Evolutionary conservation across 2,888 invertebrate genomes (phyloP).

Genomic region (Aphodius sticticus): DNA sequence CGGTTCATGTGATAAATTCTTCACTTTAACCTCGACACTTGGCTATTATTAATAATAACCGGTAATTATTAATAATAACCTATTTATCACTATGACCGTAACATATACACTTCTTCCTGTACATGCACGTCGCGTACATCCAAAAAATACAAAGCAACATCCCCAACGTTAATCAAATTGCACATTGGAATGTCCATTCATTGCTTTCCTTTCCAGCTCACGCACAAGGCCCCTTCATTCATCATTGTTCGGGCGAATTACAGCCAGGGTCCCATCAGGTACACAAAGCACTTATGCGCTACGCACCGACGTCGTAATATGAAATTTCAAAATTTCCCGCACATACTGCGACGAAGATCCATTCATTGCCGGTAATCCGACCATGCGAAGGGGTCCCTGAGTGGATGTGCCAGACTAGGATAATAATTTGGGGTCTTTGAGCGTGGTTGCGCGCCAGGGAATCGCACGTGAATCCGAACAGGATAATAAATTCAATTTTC

Average conservation of each 20-base stretch:
- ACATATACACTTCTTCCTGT: background rate
- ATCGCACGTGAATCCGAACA: conserved; percentile 4
- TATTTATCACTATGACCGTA: too few relatives aligned
- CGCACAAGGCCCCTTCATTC: background rate
- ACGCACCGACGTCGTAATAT: background rate
- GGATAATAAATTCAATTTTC: conserved; percentile 4
- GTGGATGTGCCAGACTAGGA: background rate
- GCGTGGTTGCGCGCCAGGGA: background rate
- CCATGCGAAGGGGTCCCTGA: background rate
- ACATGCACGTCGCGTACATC: background rate
- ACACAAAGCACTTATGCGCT: background rate
- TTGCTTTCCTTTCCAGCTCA: background rate
- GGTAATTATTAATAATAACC: too few relatives aligned
- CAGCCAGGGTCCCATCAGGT: background rate
- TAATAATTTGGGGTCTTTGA: background rate
- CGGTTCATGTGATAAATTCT: too few relatives aligned
- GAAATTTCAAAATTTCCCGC: background rate
- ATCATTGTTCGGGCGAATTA: background rate
- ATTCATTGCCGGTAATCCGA: background rate
- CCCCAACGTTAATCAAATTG: background rate
- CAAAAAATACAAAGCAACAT: background rate
- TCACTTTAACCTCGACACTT: too few relatives aligned
- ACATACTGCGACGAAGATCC: background rate
- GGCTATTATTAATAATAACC: too few relatives aligned
- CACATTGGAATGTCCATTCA: background rate